A percentile compares a stretch with the other conserved stretches of the same genome.
These are phyloP conservation scores for Zophobas atratus DNA, from an alignment of 1,140 invertebrate genomes.

Conservation along the genomic window DNA sequence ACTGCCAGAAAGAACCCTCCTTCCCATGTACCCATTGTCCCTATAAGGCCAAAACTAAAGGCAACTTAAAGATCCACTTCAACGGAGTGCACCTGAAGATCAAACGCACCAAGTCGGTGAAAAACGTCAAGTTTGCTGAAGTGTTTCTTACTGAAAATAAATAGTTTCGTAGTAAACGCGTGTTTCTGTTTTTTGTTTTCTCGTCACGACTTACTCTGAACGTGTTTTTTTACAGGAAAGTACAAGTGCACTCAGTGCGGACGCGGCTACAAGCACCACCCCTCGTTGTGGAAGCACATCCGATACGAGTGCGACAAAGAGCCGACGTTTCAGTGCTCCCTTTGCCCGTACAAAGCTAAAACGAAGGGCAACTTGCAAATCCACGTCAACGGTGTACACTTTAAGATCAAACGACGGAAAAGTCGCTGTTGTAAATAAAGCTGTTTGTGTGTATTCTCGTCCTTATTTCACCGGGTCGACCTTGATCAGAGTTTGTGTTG, in stretches of 20 bases:
- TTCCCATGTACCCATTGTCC: constrained; percentile 64
- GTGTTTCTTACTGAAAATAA: constrained; percentile 34
- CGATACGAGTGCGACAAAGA: constrained; percentile 78
- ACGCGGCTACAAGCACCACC: constrained; percentile 39
- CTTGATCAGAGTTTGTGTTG: too few species aligned
- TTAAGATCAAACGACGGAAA: constrained; percentile 10
- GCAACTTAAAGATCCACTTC: constrained; percentile 68
- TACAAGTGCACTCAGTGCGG: constrained; percentile 45
- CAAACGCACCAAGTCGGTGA: constrained; percentile 3
- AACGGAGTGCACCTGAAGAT: constrained; percentile 52
- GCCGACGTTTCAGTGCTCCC: constrained; percentile 70
- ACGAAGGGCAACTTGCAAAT: constrained; percentile 69
- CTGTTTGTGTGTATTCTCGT: background rate
- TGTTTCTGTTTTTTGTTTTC: constrained; percentile 54
- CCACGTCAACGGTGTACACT: constrained; percentile 61
- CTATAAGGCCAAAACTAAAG: constrained; percentile 66
- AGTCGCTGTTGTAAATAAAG: constrained; percentile 2
- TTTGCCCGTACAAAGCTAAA: constrained; percentile 59
- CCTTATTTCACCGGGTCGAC: too few species aligned
- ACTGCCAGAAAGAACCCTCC: constrained; percentile 76
- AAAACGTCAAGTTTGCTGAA: constrained; percentile 2
- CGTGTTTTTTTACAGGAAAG: constrained; percentile 12
- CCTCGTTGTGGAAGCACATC: constrained; percentile 65
- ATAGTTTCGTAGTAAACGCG: constrained; percentile 68
- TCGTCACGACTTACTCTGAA: background rate